Percentiles rank a stretch among this genome's conserved stretches.
These are phyloP conservation scores for Dinomys branickii DNA, from an alignment of 2,113 vertebrate species.

Conservation along the genomic window DNA sequence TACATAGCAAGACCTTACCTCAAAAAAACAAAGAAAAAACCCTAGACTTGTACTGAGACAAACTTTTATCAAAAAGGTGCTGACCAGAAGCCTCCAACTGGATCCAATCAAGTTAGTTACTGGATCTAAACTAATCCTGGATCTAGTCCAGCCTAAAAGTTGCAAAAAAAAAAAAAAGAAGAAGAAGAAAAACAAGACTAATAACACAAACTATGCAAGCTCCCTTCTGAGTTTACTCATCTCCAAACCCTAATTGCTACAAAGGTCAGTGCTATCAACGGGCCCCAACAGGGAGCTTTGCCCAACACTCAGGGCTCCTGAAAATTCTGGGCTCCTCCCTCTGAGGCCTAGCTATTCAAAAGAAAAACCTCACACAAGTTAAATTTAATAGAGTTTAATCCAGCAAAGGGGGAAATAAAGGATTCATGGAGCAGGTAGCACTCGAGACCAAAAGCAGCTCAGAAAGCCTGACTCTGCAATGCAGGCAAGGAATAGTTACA, in stretches of 20 bases:
- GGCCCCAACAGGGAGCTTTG: background rate
- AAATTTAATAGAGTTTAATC: background rate
- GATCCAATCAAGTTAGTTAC: background rate
- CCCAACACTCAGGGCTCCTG: no score
- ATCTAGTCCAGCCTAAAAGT: background rate
- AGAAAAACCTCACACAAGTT: background rate
- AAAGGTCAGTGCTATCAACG: fast-evolving
- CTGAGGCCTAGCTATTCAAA: background rate
- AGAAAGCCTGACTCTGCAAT: background rate
- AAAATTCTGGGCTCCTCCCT: background rate
- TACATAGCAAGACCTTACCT: background rate
- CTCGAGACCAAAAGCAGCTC: background rate
- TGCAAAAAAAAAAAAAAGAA: background rate
- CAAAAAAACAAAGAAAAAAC: background rate
- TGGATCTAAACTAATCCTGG: no score
- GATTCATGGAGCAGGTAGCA: background rate
- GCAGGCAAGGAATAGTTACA: background rate
- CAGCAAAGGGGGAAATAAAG: background rate
- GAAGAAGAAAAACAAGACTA: background rate
- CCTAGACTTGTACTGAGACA: background rate
- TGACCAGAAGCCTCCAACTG: background rate
- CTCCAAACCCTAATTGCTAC: no score
- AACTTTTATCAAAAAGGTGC: background rate
- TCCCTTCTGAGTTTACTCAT: no score
- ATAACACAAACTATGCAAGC: background rate